These are phyloP conservation scores for Drosophila tani DNA, from an alignment of 1,140 invertebrate species.

Conservation along the genomic window DNA sequence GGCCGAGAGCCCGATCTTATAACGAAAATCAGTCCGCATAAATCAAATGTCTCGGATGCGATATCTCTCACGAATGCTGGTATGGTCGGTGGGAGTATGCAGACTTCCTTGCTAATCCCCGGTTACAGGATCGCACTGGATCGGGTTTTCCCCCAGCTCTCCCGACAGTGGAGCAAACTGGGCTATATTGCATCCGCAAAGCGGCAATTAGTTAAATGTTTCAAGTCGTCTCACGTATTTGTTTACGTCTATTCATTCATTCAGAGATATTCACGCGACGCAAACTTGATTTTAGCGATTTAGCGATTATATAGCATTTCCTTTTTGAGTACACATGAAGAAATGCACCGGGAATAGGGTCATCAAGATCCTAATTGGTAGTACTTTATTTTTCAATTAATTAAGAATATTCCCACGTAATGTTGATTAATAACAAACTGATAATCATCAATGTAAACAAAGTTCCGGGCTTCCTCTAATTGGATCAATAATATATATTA, in stretches of 20 bases:
- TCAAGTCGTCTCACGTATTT: conserved; percentile 10
- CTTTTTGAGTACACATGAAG: neutral
- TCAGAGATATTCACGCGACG: conserved; percentile 17
- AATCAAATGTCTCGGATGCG: conserved; percentile 51
- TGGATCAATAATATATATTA: conserved; percentile 4
- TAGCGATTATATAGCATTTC: conserved; percentile 11
- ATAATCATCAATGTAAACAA: too few relatives aligned
- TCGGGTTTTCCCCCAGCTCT: conserved; percentile 15
- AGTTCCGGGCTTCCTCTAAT: conserved; percentile 3
- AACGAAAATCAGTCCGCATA: conserved; percentile 33
- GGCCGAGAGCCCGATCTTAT: conserved; percentile 21
- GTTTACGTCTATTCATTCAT: conserved; percentile 34
- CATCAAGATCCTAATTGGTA: neutral
- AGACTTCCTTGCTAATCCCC: conserved; percentile 47
- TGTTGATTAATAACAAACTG: too few relatives aligned
- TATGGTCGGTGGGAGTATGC: conserved; percentile 36
- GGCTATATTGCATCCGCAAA: conserved; percentile 40
- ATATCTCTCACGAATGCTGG: neutral
- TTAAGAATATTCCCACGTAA: too few relatives aligned
- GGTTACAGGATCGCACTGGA: conserved; percentile 3
- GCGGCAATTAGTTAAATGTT: conserved; percentile 30
- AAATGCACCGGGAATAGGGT: neutral
- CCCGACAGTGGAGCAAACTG: conserved; percentile 7
- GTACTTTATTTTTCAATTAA: neutral
- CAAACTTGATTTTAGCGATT: conserved; percentile 7